A percentile compares a stretch with the other conserved stretches of the same genome.
Conservation (phyloP, 2,113 vertebrate species). For the Pogona vitticeps region DNA sequence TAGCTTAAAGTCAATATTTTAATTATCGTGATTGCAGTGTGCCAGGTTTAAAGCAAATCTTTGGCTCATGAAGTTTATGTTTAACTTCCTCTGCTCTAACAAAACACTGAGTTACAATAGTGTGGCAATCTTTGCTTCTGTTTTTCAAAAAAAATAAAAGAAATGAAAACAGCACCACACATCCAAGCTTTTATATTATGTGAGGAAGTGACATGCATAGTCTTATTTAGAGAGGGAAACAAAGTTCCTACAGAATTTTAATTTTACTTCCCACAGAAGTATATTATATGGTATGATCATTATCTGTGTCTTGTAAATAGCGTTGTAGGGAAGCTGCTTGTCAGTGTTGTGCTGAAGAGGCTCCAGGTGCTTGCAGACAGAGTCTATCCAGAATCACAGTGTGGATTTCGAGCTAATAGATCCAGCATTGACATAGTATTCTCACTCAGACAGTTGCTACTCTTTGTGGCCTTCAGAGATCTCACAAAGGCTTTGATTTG, state of each 20-base stretch:
- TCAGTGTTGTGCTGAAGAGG: too few species aligned
- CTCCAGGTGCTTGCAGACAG: too few species aligned
- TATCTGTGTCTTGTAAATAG: too few species aligned
- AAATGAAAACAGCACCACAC: not conserved
- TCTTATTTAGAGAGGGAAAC: not conserved
- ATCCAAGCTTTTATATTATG: not conserved
- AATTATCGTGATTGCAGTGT: conserved; percentile 39
- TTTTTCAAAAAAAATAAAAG: not conserved
- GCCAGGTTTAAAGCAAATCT: conserved; percentile 29
- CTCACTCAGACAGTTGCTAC: too few species aligned
- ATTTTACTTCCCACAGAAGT: not conserved
- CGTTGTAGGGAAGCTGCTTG: too few species aligned
- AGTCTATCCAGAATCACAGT: too few species aligned
- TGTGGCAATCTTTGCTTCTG: not conserved
- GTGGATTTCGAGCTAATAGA: too few species aligned
- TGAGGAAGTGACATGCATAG: not conserved
- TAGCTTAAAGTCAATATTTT: conserved; percentile 42
- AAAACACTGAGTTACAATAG: not conserved
- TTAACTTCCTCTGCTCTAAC: conserved; percentile 17
- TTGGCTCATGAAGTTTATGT: conserved; percentile 24
- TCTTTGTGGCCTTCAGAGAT: too few species aligned
- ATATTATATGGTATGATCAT: not conserved
- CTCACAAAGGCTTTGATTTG: too few species aligned
- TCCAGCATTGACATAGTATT: too few species aligned
- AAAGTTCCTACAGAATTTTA: not conserved